Evolutionary conservation across 2,797 vertebrate genomes (phyloP).

Genomic region (Hyperoplus immaculatus): DNA sequence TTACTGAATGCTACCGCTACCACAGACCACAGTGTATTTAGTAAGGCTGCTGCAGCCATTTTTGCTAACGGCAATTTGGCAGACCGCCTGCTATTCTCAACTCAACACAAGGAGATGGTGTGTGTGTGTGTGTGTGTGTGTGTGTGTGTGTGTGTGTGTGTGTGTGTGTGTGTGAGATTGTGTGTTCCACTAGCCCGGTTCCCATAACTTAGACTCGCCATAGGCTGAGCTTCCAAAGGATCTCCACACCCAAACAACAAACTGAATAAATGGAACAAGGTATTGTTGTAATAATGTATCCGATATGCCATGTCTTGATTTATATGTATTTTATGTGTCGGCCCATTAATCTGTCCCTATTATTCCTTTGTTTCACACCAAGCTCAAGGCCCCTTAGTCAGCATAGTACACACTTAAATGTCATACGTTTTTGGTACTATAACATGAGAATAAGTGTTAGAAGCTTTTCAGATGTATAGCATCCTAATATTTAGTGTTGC

Average conservation of each 20-base stretch:
- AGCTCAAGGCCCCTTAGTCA: not conserved
- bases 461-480: not conserved
- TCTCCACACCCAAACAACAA: constrained; percentile 58
- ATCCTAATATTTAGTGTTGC: not conserved
- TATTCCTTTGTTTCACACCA: not conserved
- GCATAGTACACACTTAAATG: not conserved
- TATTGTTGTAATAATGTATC: constrained; percentile 56
- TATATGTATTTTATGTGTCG: not conserved
- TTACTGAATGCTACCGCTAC: constrained; percentile 68
- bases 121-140: constrained; percentile 28
- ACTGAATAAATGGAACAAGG: constrained; percentile 43
- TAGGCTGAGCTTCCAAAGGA: constrained; percentile 52
- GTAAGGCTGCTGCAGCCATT: constrained; percentile 61
- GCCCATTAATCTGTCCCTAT: constrained; percentile 19
- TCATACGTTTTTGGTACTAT: not conserved
- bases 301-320: constrained; percentile 22
- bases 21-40: constrained; percentile 74
- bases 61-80: constrained; percentile 75
- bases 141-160: constrained; percentile 27
- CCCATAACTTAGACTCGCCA: constrained; percentile 47
- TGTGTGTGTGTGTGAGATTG: constrained; percentile 15
- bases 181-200: constrained; percentile 48
- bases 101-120: constrained; percentile 33
- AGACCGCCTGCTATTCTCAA: constrained; percentile 48
- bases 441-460: not conserved